A percentile compares a stretch with the other conserved stretches of the same genome.
These are phyloP conservation scores for Lamellibrachia columna DNA, from an alignment of 2,888 invertebrate genomes.

Conservation along the genomic window DNA sequence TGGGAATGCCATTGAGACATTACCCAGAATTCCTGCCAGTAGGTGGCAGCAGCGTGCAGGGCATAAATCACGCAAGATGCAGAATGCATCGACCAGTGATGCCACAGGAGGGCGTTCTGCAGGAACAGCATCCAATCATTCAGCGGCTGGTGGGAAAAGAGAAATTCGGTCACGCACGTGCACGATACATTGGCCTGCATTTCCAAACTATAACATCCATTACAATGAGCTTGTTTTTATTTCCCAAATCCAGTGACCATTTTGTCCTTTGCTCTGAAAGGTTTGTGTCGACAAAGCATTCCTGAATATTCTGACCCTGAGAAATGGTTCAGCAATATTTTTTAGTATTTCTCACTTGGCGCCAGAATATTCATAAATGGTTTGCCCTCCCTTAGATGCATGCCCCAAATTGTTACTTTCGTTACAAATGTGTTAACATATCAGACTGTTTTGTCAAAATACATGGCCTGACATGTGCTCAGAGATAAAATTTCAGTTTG, in stretches of 20 bases:
- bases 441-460: too few species aligned
- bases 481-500: too few species aligned
- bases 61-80: background rate
- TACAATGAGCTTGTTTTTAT: background rate
- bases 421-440: too few species aligned
- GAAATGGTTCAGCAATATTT: background rate
- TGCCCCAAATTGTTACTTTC: background rate
- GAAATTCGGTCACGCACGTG: background rate
- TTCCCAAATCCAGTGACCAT: background rate
- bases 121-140: background rate
- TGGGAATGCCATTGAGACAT: background rate
- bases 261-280: too few species aligned
- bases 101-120: background rate
- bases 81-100: background rate
- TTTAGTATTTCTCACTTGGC: background rate
- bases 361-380: background rate
- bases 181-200: conserved; percentile 10
- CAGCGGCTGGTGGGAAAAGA: conserved; percentile 11
- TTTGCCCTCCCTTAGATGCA: background rate
- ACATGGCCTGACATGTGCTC: too few species aligned
- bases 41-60: conserved; percentile 7
- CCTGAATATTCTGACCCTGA: background rate
- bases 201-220: background rate
- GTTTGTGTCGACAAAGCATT: background rate
- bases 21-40: background rate